Percentiles rank a stretch among this genome's conserved stretches.
phyloP scores from a whole-genome alignment of 2,888 invertebrate species.

The Tinea pellionella region DNA sequence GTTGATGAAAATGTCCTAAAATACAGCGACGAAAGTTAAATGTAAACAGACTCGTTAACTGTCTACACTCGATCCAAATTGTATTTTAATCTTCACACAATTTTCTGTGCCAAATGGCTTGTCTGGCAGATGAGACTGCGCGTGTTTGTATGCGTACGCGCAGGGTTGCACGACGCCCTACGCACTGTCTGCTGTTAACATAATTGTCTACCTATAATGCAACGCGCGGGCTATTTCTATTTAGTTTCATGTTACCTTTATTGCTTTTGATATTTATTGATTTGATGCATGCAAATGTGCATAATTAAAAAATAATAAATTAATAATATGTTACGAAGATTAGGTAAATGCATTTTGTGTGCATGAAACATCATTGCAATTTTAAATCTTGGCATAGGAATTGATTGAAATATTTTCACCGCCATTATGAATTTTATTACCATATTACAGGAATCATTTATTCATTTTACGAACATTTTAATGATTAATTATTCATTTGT shows the following conservation, averaged over 20 bases:
- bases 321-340: no score
- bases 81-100: neutral
- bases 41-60: slow-evolving; percentile 8
- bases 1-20: neutral
- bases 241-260: no score
- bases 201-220: no score
- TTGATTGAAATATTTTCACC: neutral
- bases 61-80: neutral
- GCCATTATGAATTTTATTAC: neutral
- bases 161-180: neutral
- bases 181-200: neutral
- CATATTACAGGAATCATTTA: neutral
- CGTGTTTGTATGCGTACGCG: neutral
- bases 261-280: no score
- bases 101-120: neutral
- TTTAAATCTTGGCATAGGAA: neutral
- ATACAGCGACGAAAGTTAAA: neutral
- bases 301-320: no score
- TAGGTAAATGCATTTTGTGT: neutral
- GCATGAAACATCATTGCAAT: neutral
- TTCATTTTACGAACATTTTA: no score
- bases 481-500: no score
- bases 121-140: slow-evolving; percentile 2
- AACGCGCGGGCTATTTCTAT: no score
- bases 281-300: no score